Evolutionary conservation across 2,888 invertebrate genomes (phyloP).

Genomic region (Rhabditophanes sp.): DNA sequence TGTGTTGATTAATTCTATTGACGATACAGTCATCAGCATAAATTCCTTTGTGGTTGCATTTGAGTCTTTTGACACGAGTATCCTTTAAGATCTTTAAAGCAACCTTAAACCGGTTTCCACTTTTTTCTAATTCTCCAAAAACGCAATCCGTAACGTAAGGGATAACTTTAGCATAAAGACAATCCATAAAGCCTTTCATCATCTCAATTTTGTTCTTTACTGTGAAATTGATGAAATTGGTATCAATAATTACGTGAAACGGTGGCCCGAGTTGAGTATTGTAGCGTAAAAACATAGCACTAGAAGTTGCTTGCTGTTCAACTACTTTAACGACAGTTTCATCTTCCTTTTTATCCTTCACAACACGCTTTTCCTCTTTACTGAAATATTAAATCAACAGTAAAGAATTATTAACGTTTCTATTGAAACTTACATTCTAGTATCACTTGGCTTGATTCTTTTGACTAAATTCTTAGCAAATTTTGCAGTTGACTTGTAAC

Average conservation of each 20-base stretch:
- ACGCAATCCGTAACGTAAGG: constrained; percentile 98
- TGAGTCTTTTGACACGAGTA: constrained; percentile 73
- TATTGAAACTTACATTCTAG: constrained; percentile 27
- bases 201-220: constrained; percentile 93
- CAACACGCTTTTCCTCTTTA: constrained; percentile 33
- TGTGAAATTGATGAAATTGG: constrained; percentile 95
- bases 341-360: constrained; percentile 32
- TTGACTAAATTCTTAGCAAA: constrained; percentile 20
- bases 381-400: constrained; percentile 16
- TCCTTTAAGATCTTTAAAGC: constrained; percentile 76
- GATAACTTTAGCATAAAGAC: constrained; percentile 86
- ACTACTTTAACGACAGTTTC: constrained; percentile 31
- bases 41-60: constrained; percentile 87
- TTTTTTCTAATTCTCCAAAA: constrained; percentile 84
- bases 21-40: constrained; percentile 98
- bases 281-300: constrained; percentile 89
- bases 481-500: constrained; percentile 20
- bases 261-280: constrained; percentile 95
- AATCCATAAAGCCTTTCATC: constrained; percentile 94
- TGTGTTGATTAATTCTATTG: constrained; percentile 85
- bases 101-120: constrained; percentile 81
- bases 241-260: constrained; percentile 84
- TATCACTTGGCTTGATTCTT: constrained; percentile 38
- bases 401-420: neutral
- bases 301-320: constrained; percentile 47